A percentile compares a stretch with the other conserved stretches of the same genome.
These are phyloP conservation scores for Cyaniris semiargus DNA, from an alignment of 2,888 invertebrate genomes.

Conservation along the genomic window DNA sequence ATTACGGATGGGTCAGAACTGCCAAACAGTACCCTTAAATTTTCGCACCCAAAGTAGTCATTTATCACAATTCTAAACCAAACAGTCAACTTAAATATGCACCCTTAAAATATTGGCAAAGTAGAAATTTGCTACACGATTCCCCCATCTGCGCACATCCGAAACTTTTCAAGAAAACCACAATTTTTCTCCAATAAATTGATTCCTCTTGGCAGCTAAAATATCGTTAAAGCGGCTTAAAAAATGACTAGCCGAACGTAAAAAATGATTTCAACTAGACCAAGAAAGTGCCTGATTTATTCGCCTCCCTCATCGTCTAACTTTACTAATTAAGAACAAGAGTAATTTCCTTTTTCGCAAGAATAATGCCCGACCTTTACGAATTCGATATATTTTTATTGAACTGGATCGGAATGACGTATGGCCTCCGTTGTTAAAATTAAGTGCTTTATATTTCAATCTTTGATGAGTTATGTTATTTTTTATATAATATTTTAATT, in stretches of 20 bases:
- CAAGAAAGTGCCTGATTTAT: slow-evolving; percentile 72
- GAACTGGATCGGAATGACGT: slow-evolving; percentile 34
- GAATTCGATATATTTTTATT: slow-evolving; percentile 45
- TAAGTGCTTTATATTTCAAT: not conserved
- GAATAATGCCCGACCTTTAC: slow-evolving; percentile 70
- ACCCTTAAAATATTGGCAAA: slow-evolving; percentile 26
- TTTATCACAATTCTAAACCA: slow-evolving; percentile 18
- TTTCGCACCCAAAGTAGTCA: slow-evolving; percentile 2
- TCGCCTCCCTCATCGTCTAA: slow-evolving; percentile 67
- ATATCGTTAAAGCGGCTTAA: slow-evolving; percentile 57
- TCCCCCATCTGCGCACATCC: slow-evolving; percentile 20
- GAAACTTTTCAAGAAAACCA: slow-evolving; percentile 31
- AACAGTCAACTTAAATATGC: slow-evolving; percentile 27
- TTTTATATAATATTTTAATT: too few relatives aligned
- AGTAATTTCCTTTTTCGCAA: slow-evolving; percentile 75
- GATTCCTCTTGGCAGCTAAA: slow-evolving; percentile 47
- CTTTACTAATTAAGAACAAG: slow-evolving; percentile 78
- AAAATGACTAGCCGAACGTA: slow-evolving; percentile 59
- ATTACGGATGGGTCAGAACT: not conserved
- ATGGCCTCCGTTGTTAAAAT: slow-evolving; percentile 20
- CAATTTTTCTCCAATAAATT: slow-evolving; percentile 34
- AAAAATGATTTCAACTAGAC: slow-evolving; percentile 55
- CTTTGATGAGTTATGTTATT: not conserved
- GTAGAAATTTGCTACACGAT: slow-evolving; percentile 28
- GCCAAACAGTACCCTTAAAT: not conserved